Conservation (phyloP, 1,140 invertebrate genomes). For the Akabosia matsudoensis region DNA sequence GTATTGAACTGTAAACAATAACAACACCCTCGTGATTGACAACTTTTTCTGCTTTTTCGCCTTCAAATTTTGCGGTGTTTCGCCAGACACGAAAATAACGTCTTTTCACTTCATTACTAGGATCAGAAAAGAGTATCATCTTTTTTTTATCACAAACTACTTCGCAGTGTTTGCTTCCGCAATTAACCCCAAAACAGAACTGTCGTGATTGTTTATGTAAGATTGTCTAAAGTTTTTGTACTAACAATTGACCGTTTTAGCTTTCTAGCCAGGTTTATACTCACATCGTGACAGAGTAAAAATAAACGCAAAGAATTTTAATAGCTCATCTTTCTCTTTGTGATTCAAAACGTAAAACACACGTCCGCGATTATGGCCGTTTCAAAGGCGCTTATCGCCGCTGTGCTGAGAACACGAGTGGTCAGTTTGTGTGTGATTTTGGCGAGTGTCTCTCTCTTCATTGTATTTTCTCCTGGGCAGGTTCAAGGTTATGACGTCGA, state of each 20-base stretch:
- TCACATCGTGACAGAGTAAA: conserved; percentile 8
- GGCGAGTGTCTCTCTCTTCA: background rate
- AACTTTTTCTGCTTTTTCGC: background rate
- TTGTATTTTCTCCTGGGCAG: background rate
- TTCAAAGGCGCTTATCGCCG: background rate
- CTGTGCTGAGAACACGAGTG: background rate
- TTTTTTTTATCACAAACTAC: too few species aligned
- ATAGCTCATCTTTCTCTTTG: background rate
- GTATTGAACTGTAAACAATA: background rate
- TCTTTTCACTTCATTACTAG: too few species aligned
- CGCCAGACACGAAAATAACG: background rate
- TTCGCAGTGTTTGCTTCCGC: too few species aligned
- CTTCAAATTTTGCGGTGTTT: background rate
- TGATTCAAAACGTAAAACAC: too few species aligned
- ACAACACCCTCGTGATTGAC: background rate
- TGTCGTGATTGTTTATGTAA: too few species aligned
- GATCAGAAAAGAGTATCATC: too few species aligned
- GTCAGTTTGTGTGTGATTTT: background rate
- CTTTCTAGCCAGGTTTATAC: too few species aligned
- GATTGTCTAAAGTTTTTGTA: too few species aligned
- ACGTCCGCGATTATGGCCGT: background rate
- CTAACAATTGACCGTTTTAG: too few species aligned
- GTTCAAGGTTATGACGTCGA: conserved; percentile 11
- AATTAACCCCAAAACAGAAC: too few species aligned
- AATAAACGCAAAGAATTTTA: background rate